Percentiles rank a stretch among this genome's conserved stretches.
These are phyloP conservation scores for Hipposideros larvatus DNA, from an alignment of 2,797 vertebrate species.

Conservation along the genomic window DNA sequence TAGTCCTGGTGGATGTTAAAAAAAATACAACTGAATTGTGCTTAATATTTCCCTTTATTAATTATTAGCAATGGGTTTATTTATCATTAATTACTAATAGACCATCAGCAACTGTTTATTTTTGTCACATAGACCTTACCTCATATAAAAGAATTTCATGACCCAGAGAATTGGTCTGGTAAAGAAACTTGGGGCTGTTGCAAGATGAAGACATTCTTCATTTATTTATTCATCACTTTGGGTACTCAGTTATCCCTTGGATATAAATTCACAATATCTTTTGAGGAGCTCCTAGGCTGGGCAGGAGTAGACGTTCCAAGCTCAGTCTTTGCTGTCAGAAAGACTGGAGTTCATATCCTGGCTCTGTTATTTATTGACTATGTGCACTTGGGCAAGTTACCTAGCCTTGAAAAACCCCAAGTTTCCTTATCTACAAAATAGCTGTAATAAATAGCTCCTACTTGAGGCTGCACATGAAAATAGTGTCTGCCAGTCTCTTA, in stretches of 20 bases:
- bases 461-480: background rate
- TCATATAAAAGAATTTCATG: conserved; percentile 12
- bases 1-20: background rate
- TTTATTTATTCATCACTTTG: background rate
- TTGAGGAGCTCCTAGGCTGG: background rate
- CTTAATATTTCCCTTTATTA: conserved; percentile 44
- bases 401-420: background rate
- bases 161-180: background rate
- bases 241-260: background rate
- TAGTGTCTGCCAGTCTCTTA: background rate
- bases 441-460: background rate
- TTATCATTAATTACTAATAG: background rate
- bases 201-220: background rate
- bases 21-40: background rate
- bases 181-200: background rate
- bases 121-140: background rate
- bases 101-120: background rate
- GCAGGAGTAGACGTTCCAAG: background rate
- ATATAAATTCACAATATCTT: background rate
- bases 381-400: background rate
- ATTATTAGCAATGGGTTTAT: background rate
- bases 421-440: background rate
- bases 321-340: background rate
- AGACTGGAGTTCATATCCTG: background rate
- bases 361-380: background rate